Base-by-base conservation (phyloP, 2,888 invertebrate genomes). In the Leptopterna dolabrata region DNA sequence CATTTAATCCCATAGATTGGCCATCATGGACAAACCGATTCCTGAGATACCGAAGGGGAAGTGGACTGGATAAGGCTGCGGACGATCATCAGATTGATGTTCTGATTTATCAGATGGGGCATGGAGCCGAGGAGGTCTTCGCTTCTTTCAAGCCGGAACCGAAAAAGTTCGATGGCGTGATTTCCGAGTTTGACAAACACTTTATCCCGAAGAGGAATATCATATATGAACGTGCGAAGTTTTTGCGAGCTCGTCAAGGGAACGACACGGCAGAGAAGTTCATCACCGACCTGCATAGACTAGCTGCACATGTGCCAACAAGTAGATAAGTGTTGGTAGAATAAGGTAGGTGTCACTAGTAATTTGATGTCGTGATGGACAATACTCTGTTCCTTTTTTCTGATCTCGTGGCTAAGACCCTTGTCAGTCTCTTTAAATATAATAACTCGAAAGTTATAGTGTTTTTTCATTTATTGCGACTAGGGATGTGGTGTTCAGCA, bases 61-160 rank as follows among this genome's bases (percentile, higher is more conserved):
- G 13, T 19, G 76, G 36, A 3, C 76, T 30, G 4, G 41, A 43
- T 41, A 13, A 14, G 24, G 36, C 76, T 0, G 30, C 76, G 0
- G 14, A 76, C 16, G 76, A 76, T 43, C 36, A 36, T 36, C 73
- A 73, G 24, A 43, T 76, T 19, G 76, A 76, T 43, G 76, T 76
- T 11, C 27, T 76, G 19, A 76, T 76, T 19, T 76, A 76, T 19
- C 76, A 76, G 43, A 76, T 30, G 76, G 76, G 76, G n/a, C 41
- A 43, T 16, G 13, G 24, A 6, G 30, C 36, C 9, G 36, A 30
- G 24, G 76, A 76, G 19, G 43, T 76, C 3, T 36, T 41, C 19
- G 76, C n/a, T 30, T 76, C 76, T 29, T 76, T 76, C 13, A 30
- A 19, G 0, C 30, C 76, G 1, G 36, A n/a, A 19, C 30, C 76